These are phyloP conservation scores for Chiloscyllium plagiosum DNA, from an alignment of 2,113 vertebrate genomes.

Conservation along the genomic window DNA sequence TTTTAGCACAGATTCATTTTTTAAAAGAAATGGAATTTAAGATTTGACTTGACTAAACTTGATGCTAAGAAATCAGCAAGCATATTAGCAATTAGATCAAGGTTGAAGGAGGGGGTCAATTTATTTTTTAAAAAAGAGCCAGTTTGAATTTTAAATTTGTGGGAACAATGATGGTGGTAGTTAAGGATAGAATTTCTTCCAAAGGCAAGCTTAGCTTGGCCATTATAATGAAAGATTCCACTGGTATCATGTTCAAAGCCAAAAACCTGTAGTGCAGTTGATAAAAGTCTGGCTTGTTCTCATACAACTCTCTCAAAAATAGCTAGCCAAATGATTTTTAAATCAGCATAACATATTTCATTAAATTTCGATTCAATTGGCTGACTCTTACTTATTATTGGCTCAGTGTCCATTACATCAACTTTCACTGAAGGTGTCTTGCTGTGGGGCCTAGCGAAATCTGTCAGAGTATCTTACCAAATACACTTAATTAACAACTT, in stretches of 20 bases:
- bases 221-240: neutral
- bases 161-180: neutral
- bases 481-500: too few relatives aligned
- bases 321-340: neutral
- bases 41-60: neutral
- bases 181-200: neutral
- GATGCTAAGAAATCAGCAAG: neutral
- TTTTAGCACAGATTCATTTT: neutral
- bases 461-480: too few relatives aligned
- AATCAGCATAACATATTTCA: neutral
- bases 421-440: too few relatives aligned
- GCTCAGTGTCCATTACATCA: too few relatives aligned
- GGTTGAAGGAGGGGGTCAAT: neutral
- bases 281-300: neutral
- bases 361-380: neutral
- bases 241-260: neutral
- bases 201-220: neutral
- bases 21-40: neutral
- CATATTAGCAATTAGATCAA: neutral
- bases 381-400: too few relatives aligned
- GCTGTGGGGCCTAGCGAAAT: too few relatives aligned
- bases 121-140: neutral
- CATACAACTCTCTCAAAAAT: neutral
- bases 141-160: neutral
- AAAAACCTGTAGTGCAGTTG: neutral